Percentiles rank a stretch among this genome's conserved stretches.
These are phyloP conservation scores for Maconellicoccus hirsutus DNA, from an alignment of 1,140 invertebrate genomes.

Conservation along the genomic window DNA sequence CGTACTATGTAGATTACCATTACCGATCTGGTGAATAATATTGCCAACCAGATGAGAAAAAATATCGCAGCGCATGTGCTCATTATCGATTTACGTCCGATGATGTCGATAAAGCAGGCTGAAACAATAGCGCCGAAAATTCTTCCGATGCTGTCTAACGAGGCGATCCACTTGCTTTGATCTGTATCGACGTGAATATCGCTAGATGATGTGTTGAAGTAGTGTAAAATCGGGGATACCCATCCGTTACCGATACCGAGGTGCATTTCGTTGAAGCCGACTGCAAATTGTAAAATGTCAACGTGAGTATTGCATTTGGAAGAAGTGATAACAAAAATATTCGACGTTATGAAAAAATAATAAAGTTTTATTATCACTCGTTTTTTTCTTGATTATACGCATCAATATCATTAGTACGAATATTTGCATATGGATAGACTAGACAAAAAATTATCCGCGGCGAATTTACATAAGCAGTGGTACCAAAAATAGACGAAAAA, in stretches of 20 bases:
- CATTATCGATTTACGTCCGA: not conserved
- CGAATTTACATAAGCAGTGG: no score
- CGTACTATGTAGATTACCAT: not conserved
- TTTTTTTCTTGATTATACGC: no score
- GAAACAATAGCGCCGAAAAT: not conserved
- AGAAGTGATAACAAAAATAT: no score
- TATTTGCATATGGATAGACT: no score
- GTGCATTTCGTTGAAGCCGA: not conserved
- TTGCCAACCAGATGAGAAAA: conserved; percentile 5
- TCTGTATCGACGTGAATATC: not conserved
- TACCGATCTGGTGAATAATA: not conserved
- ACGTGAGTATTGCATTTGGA: no score
- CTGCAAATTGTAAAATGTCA: not conserved
- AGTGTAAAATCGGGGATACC: not conserved
- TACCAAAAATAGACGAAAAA: no score
- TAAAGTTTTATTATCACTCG: no score
- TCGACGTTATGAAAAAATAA: no score
- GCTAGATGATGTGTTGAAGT: not conserved
- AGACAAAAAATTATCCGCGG: no score
- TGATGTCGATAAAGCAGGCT: not conserved
- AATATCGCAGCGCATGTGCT: not conserved
- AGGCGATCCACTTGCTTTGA: not conserved
- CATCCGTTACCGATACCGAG: not conserved
- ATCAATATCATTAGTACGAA: no score
- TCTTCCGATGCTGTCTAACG: not conserved